These are phyloP conservation scores for Euzetes globulus DNA, from an alignment of 2,888 invertebrate species.

Conservation along the genomic window DNA sequence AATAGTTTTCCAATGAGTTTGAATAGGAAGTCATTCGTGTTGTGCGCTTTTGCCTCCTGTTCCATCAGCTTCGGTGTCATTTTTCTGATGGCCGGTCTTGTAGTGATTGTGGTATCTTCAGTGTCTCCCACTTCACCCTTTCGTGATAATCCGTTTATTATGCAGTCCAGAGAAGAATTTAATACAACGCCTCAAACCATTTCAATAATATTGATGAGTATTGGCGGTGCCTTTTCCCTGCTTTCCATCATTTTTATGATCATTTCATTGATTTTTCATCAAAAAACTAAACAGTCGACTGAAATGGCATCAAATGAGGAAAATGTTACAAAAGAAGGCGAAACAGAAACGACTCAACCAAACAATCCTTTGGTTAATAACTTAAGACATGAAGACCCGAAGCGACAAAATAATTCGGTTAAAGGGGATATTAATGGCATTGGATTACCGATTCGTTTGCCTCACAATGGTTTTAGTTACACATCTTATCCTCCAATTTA, in stretches of 20 bases:
- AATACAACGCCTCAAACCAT: neutral
- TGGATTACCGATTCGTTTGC: conserved; percentile 24
- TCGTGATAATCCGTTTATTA: conserved; percentile 2
- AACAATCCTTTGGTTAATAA: neutral
- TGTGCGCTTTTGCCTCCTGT: neutral
- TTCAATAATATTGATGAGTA: conserved; percentile 16
- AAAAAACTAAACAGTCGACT: neutral
- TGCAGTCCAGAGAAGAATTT: neutral
- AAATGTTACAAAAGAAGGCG: neutral
- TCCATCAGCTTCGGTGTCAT: conserved; percentile 8
- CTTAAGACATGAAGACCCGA: neutral
- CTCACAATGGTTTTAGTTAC: conserved; percentile 35
- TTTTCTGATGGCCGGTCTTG: neutral
- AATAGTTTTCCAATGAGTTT: neutral
- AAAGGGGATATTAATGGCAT: conserved; percentile 32
- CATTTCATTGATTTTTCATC: neutral
- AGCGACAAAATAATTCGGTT: neutral
- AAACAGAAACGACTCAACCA: neutral
- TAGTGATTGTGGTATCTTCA: neutral
- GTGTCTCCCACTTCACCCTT: conserved; percentile 9
- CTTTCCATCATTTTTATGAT: conserved; percentile 15
- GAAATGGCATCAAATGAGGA: neutral
- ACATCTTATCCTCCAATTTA: conserved; percentile 22
- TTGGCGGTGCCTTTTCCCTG: neutral
- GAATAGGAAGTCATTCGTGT: neutral